Base-by-base conservation (phyloP, 1,140 invertebrate species). In the Thaumetopoea pityocampa region DNA sequence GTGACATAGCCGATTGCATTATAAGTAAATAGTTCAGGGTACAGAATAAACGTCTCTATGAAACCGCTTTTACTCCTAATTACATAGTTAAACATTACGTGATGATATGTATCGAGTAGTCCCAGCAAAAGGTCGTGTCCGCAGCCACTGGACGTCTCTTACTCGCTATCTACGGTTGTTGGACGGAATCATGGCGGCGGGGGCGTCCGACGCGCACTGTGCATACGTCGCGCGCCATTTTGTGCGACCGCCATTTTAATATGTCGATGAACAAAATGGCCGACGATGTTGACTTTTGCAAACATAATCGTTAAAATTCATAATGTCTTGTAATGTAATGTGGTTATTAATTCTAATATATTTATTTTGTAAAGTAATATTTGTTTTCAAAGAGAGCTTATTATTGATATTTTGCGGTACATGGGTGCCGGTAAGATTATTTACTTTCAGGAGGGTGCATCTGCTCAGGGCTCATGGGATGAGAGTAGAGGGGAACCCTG, bases 101-200 rank as follows among this genome's bases (percentile, higher is more conserved):
- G 77, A 72, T 84, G 80, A 84, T 84, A 84, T 84, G 80, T 84
- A 80, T 84, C 77, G 80, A 82, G 80, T 84, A 84, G 80, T 84
- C 80, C 78, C 80, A 76, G 67, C 74, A 72, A 74, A 82, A 65
- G 73, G 77, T 72, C 73, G 74, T 80, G 79, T 84, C 74, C 72
- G 67, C 69, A 81, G 79, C 77, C 77, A 81, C 71, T 82, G 77
- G 80, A 81, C 80, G 77, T 81, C 73, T 80, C 74, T 84, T 79
- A 84, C 76, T 65, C 71, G 69, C 76, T 81, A 81, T 68, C 78
- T 82, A 82, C 68, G 69, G 71, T 69, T 66, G 59, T 80, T 84
- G 80, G 80, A 84, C 80, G 78, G 80, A 85, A 85, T 85, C 78
- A 70, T 76, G 67, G 76, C 71, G 73, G 69, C 71, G 67, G 37